Evolutionary conservation across 1,140 invertebrate genomes (phyloP).

Genomic region (Nymphalis io): DNA sequence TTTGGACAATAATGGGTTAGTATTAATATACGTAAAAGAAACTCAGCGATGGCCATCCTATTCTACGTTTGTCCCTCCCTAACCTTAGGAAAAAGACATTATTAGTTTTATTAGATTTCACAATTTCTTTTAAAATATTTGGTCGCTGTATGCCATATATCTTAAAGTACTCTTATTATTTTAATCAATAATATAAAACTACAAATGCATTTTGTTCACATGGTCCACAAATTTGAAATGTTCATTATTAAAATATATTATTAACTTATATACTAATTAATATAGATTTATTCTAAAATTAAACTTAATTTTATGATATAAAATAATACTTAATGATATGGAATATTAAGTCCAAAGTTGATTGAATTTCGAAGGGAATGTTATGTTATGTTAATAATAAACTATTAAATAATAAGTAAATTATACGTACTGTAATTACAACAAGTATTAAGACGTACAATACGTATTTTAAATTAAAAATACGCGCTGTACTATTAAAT

Average conservation of each 20-base stretch:
- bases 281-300: neutral
- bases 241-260: neutral
- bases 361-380: neutral
- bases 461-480: neutral
- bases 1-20: no score
- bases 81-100: conserved; percentile 3
- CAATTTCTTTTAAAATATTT: conserved; percentile 49
- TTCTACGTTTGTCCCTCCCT: neutral
- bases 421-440: neutral
- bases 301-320: neutral
- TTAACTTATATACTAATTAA: neutral
- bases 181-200: conserved; percentile 15
- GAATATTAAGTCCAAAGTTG: neutral
- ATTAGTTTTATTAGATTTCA: conserved; percentile 3
- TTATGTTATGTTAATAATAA: no score
- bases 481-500: no score
- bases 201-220: conserved; percentile 28
- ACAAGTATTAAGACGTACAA: neutral
- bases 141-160: conserved; percentile 60
- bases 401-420: no score
- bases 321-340: conserved; percentile 5
- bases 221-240: conserved; percentile 2
- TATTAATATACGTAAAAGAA: neutral
- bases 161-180: conserved; percentile 18
- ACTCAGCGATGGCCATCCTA: neutral